phyloP scores from a whole-genome alignment of 2,113 vertebrate species.

The Elaphurus davidianus region DNA sequence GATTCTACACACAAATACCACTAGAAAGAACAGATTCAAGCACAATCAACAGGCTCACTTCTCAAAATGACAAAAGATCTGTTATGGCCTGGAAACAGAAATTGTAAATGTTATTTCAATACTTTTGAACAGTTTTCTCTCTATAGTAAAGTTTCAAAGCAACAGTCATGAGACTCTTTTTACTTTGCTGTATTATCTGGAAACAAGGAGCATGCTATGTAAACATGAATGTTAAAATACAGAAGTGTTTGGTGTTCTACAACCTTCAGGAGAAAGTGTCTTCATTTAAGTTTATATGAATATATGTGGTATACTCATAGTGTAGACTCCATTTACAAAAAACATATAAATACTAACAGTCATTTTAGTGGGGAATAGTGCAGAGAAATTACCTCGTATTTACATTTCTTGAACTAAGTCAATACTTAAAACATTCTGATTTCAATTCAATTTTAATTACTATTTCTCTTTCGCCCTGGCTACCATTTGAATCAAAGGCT shows the following conservation, averaged over 20 bases:
- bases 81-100: neutral
- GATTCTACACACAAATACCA: conserved; percentile 26
- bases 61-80: conserved; percentile 41
- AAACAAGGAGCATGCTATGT: neutral
- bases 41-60: neutral
- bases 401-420: conserved; percentile 1
- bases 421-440: neutral
- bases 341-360: neutral
- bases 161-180: neutral
- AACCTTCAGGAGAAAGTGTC: neutral
- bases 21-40: conserved; percentile 34
- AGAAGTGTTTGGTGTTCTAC: neutral
- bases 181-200: neutral
- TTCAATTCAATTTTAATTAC: conserved; percentile 37
- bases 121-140: conserved; percentile 11
- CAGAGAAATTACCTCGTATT: conserved; percentile 3
- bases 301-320: neutral
- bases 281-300: conserved; percentile 22
- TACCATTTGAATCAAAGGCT: neutral
- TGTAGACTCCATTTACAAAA: neutral
- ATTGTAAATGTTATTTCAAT: conserved; percentile 33
- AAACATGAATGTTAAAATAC: neutral
- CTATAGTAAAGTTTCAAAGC: conserved; percentile 23
- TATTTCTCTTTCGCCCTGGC: neutral
- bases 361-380: neutral